Evolutionary conservation across 2,113 vertebrate species (phyloP).

Genomic region (Myiagra hebetior): DNA sequence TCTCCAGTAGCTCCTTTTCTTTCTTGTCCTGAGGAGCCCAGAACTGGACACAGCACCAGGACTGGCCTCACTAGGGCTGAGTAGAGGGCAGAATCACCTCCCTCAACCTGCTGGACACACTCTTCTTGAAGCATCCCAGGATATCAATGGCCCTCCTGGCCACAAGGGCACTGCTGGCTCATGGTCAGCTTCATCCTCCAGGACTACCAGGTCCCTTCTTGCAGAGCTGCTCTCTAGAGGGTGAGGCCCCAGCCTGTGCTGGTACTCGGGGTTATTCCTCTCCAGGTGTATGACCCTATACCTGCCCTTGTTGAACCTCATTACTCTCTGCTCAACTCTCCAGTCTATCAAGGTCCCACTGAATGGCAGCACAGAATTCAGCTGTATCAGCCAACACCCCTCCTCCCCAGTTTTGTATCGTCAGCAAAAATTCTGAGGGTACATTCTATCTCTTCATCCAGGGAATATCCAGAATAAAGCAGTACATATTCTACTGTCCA

Average conservation of each 20-base stretch:
- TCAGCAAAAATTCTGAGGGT: rapidly evolving
- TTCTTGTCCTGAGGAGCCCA: background rate
- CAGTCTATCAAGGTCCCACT: background rate
- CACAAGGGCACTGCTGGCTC: rapidly evolving
- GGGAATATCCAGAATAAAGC: background rate
- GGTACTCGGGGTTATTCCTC: background rate
- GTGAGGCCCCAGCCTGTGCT: background rate
- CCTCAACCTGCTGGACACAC: rapidly evolving
- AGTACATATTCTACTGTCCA: background rate
- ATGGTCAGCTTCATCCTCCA: too few relatives aligned
- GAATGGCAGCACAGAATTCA: background rate
- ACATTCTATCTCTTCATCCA: background rate
- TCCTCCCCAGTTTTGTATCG: background rate
- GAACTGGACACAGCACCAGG: background rate
- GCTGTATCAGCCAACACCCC: background rate
- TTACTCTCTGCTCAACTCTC: background rate
- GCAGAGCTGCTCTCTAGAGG: background rate
- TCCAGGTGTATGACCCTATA: background rate
- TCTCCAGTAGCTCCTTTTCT: background rate
- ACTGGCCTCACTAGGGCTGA: background rate
- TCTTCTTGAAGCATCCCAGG: background rate
- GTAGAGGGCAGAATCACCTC: too few relatives aligned
- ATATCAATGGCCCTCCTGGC: too few relatives aligned
- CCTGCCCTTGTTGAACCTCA: background rate
- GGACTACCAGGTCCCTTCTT: background rate